Base-by-base conservation (phyloP, 2,797 vertebrate genomes). In the Oreonectes daqikongensis region DNA sequence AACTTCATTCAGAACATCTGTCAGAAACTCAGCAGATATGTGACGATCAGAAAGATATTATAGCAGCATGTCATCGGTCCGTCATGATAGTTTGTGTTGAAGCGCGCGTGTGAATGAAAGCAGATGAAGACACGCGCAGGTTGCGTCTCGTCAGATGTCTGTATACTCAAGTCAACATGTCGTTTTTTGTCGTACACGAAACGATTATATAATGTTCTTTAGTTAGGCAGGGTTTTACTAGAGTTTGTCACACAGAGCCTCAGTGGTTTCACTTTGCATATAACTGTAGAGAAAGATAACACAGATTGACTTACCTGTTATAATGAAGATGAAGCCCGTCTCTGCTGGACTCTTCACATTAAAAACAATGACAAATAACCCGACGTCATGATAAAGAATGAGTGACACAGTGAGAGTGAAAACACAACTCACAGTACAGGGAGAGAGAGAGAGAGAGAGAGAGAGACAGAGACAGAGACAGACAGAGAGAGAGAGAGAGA, bases 331-430 rank as follows among this genome's bases (percentile, higher is more conserved):
- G 15, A 46, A 44, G 42, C 15, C 42, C 12, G 42, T 8, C 38
- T 8, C 38, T 40, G 3, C 38, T 40, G 38, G 1, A 4, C 1
- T 4, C 1, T 8, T 32, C 4, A 82, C 81, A 84, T 32, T n/a
- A n/a, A 22, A 44, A 86, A 79, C 74, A 69, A 79, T 73, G 83
- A 85, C 85, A 78, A 11, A 82, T 80, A 17, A 77, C 63, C 75
- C 76, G 84, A 75, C 72, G 65, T 48, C 32, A 64, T 32, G 26
- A 42, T 66, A 53, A 78, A 72, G 67, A 14, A n/a, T n/a, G 46
- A 48, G 18, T 1, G 18, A 15, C 53, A 11, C 38, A 46, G 15
- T 65, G 53, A 42, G 24, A 22, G 24, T 18, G 57, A 38, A 63
- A 71, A 67, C 26, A n/a, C n/a, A n/a, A n/a, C n/a, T n/a, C n/a